These are phyloP conservation scores for Streptopelia turtur DNA, from an alignment of 2,797 vertebrate species.

Conservation along the genomic window DNA sequence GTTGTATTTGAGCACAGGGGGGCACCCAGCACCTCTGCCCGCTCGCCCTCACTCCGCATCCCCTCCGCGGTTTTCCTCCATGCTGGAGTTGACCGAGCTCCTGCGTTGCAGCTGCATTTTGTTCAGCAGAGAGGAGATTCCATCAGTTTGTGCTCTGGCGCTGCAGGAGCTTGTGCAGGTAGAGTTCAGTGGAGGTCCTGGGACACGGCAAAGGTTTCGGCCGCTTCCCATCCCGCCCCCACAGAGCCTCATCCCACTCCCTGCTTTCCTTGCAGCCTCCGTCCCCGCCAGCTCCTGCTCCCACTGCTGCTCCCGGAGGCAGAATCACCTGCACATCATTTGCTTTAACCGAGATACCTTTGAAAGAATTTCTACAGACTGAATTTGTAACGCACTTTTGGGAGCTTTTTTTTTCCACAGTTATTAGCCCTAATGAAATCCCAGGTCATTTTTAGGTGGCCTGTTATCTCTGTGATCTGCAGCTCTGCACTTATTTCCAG, in stretches of 20 bases:
- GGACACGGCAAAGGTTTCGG: rapidly evolving
- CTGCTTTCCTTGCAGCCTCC: not conserved
- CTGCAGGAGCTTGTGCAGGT: not conserved
- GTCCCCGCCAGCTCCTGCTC: not conserved
- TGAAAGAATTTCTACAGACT: not conserved
- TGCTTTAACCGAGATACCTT: not conserved
- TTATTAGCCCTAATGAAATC: slow-evolving; percentile 31
- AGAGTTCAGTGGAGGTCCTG: not conserved
- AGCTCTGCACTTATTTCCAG: not conserved
- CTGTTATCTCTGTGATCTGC: not conserved
- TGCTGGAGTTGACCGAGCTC: not conserved
- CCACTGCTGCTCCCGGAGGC: not conserved
- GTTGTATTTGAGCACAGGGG: not conserved
- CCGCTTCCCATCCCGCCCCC: not conserved
- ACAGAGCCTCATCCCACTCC: not conserved
- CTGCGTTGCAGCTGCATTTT: rapidly evolving
- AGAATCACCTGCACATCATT: not conserved
- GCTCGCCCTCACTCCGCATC: not conserved
- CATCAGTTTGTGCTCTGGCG: not conserved
- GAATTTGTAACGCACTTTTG: not conserved
- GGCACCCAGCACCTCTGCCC: not conserved
- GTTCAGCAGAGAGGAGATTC: not conserved
- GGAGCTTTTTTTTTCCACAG: not conserved
- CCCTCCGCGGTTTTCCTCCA: rapidly evolving
- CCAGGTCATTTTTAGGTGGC: slow-evolving; percentile 3